These are phyloP conservation scores for Drosophila meridionalis DNA, from an alignment of 2,888 invertebrate genomes.

Conservation along the genomic window DNA sequence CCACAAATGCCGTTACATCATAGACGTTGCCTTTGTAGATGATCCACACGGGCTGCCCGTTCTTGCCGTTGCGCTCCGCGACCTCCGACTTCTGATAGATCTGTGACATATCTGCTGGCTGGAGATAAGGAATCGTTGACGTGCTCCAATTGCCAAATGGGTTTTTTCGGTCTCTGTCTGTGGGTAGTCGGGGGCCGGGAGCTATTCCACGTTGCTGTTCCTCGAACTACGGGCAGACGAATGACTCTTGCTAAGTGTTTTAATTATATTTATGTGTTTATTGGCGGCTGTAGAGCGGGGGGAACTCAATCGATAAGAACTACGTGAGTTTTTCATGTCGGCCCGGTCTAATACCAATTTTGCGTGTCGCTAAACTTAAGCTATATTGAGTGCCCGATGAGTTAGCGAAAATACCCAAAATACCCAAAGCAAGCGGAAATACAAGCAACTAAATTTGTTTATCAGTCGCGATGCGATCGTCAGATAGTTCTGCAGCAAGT, in stretches of 20 bases:
- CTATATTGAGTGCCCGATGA: constrained; percentile 12
- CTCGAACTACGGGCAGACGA: constrained; percentile 9
- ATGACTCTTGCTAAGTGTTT: constrained; percentile 5
- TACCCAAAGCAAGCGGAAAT: neutral
- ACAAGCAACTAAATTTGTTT: neutral
- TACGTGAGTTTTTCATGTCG: constrained; percentile 56
- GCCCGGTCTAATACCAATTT: constrained; percentile 20
- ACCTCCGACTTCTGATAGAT: constrained; percentile 86
- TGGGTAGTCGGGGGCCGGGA: neutral
- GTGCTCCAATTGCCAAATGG: constrained; percentile 24
- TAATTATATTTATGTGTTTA: constrained; percentile 25
- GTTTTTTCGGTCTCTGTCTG: constrained; percentile 12
- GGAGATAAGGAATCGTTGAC: constrained; percentile 33
- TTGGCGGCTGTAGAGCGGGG: neutral
- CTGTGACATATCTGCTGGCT: constrained; percentile 63
- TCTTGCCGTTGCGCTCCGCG: constrained; percentile 86
- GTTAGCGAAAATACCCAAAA: neutral
- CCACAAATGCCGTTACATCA: constrained; percentile 88
- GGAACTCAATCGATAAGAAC: constrained; percentile 52
- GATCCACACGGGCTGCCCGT: constrained; percentile 87
- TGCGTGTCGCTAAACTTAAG: constrained; percentile 11
- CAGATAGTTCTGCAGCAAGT: neutral
- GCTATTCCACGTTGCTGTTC: constrained; percentile 4
- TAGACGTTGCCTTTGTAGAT: constrained; percentile 89
- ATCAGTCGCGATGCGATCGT: neutral